phyloP scores from a whole-genome alignment of 2,113 vertebrate genomes.

The Tichodroma muraria region DNA sequence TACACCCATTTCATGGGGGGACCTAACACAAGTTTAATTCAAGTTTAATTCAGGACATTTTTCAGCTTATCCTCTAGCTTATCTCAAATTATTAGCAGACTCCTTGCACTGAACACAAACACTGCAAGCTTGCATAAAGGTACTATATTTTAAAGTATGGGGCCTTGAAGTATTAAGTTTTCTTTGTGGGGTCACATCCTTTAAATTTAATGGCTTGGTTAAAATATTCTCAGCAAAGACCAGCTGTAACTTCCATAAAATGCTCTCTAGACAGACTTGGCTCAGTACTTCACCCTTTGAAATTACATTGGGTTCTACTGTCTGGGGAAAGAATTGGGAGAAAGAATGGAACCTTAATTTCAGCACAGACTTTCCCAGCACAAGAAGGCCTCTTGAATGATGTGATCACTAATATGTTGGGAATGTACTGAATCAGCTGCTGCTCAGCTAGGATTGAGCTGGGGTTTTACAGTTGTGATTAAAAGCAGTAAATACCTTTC shows the following conservation, averaged over 20 bases:
- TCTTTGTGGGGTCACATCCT: neutral
- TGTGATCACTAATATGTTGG: neutral
- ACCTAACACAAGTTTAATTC: neutral
- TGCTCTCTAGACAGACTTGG: neutral
- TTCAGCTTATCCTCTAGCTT: neutral
- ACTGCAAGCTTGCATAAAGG: neutral
- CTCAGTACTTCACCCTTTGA: neutral
- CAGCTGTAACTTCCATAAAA: neutral
- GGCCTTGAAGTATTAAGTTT: neutral
- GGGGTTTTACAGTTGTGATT: neutral
- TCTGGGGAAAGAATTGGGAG: neutral
- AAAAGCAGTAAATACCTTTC: neutral
- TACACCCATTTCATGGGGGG: neutral
- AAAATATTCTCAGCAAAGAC: neutral
- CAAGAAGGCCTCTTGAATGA: neutral
- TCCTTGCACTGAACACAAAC: neutral
- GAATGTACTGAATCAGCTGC: neutral
- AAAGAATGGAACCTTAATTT: neutral
- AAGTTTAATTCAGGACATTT: neutral
- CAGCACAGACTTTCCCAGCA: neutral
- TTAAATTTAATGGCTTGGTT: neutral
- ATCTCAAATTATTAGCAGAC: neutral
- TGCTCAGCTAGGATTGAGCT: neutral
- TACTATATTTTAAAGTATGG: neutral
- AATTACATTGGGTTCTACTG: neutral